Evolutionary conservation across 2,113 vertebrate genomes (phyloP).

Genomic region (Alexandromys fortis): DNA sequence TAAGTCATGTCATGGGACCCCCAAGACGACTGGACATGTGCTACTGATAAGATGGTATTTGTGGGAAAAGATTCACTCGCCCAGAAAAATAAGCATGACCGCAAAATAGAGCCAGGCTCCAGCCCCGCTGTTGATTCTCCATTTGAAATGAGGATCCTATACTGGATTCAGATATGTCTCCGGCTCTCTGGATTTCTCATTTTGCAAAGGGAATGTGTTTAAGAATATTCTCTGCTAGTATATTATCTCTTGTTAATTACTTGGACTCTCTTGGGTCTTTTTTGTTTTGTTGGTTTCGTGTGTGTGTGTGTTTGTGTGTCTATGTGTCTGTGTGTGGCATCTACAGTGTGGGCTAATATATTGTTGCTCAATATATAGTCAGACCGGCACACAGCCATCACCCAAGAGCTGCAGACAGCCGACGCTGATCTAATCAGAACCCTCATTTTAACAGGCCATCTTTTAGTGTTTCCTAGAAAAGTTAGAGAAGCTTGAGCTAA

Average conservation of each 20-base stretch:
- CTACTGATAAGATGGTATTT: background rate
- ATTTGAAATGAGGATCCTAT: background rate
- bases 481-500: background rate
- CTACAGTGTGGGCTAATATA: background rate
- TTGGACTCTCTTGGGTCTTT: background rate
- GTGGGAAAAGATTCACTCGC: background rate
- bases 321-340: background rate
- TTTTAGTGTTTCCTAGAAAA: background rate
- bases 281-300: background rate
- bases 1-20: background rate
- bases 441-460: background rate
- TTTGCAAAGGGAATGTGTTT: conserved; percentile 1
- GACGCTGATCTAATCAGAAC: background rate
- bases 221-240: background rate
- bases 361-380: background rate
- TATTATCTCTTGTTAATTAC: background rate
- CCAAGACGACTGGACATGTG: background rate
- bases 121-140: background rate
- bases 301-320: background rate
- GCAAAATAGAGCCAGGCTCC: background rate
- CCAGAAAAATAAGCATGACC: background rate
- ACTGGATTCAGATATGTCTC: background rate
- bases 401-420: background rate
- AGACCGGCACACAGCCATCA: background rate
- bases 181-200: background rate